These are phyloP conservation scores for Ennomos erosarius DNA, from an alignment of 2,888 invertebrate genomes.

Conservation along the genomic window DNA sequence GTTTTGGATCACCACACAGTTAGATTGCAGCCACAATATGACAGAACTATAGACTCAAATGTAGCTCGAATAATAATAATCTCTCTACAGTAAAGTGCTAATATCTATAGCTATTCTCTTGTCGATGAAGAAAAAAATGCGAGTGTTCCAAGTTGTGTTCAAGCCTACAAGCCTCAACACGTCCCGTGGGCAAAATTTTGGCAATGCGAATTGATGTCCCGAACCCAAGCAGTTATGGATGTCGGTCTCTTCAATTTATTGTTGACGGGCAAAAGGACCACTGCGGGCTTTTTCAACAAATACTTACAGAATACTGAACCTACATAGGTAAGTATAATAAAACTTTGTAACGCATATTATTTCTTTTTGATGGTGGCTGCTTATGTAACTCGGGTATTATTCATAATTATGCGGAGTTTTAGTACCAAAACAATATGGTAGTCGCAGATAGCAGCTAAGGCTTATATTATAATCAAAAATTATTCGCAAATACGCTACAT, in stretches of 20 bases:
- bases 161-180: constrained; percentile 40
- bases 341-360: too few relatives aligned
- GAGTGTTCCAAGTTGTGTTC: constrained; percentile 39
- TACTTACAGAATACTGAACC: constrained; percentile 25
- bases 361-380: too few relatives aligned
- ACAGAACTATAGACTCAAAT: too few relatives aligned
- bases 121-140: constrained; percentile 28
- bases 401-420: too few relatives aligned
- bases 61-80: too few relatives aligned
- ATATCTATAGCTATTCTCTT: constrained; percentile 24
- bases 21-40: too few relatives aligned
- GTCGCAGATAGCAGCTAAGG: too few relatives aligned
- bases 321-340: constrained; percentile 1
- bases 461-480: too few relatives aligned
- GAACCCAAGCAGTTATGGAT: constrained; percentile 43
- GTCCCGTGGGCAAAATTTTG: constrained; percentile 49
- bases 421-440: too few relatives aligned
- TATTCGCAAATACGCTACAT: too few relatives aligned
- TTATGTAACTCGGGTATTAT: too few relatives aligned
- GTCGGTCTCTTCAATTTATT: constrained; percentile 51
- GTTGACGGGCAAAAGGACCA: constrained; percentile 42
- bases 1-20: too few relatives aligned
- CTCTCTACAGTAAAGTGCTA: constrained; percentile 5
- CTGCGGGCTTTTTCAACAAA: constrained; percentile 37
- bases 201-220: constrained; percentile 46